Evolutionary conservation across 2,113 vertebrate genomes (phyloP).

Genomic region (Antechinus stuartii): DNA sequence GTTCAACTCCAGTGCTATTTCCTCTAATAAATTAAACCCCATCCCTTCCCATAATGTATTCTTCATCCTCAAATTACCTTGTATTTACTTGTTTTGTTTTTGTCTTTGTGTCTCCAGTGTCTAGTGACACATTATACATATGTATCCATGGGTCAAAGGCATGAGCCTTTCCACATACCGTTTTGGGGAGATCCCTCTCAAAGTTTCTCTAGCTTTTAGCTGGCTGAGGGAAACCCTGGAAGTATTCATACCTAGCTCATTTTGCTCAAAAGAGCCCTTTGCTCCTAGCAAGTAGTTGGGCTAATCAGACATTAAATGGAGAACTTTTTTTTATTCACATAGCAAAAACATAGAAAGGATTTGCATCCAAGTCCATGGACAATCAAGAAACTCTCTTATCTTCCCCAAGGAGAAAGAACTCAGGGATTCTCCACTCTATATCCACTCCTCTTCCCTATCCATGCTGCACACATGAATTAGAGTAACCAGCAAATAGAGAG

Average conservation of each 20-base stretch:
- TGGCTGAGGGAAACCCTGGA: not conserved
- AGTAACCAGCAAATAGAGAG: not conserved
- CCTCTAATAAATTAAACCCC: not conserved
- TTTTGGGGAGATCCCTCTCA: not conserved
- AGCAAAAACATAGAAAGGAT: not conserved
- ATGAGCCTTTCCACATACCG: not conserved
- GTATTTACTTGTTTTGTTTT: not conserved
- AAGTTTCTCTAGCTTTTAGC: not conserved
- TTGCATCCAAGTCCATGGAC: not conserved
- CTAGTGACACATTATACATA: not conserved
- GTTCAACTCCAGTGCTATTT: constrained; percentile 37
- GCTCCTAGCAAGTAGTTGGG: not conserved
- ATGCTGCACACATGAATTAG: not conserved
- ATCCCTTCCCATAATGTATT: not conserved
- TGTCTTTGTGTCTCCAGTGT: not conserved
- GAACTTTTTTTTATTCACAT: not conserved
- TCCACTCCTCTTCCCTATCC: not conserved
- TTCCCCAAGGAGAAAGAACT: not conserved
- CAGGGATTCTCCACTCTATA: not conserved
- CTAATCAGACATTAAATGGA: not conserved
- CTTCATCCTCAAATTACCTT: not conserved
- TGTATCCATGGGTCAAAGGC: not conserved
- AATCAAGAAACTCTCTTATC: not conserved
- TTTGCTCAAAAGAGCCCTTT: not conserved
- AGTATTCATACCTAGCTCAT: not conserved